Base-by-base conservation (phyloP, 2,113 vertebrate species). In the Dromas ardeola region DNA sequence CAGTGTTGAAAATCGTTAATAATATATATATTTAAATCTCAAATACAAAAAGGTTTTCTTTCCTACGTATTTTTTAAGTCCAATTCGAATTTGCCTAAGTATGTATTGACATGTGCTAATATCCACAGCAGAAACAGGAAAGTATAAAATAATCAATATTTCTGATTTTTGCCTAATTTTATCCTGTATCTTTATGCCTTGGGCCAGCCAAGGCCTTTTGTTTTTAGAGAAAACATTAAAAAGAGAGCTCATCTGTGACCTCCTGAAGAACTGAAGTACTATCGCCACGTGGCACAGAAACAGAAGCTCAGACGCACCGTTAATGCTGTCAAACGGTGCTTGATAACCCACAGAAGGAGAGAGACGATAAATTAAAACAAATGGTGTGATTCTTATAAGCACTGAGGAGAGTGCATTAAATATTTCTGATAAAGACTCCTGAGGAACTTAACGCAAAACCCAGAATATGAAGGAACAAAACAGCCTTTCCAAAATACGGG, bases 151-250 rank as follows among this genome's bases (percentile, higher is more conserved):
- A 63, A 83, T 20, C 9, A 20, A 13, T 65, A 62, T 84, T 97
- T 61, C 86, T 92, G 67, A 30, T 59, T 88, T 66, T 90, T 81
- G n/a, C 38, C 67, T 45, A 49, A 62, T 84, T 38, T 69, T 82
- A 84, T 66, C 19, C 58, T 27, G 34, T 45, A 70, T 73, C 56
- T 76, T 81, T 88, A 65, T 49, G 59, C 92, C 87, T 95, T 92
- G 67, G 65, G 40, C 88, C 73, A 78, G 95, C 78, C 95, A 97
- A 97, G 84, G 62, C 55, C 50, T 65, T 86, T 78, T 90, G 26
- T 1, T 92, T 86, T 90, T 80, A 74, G 26, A 89, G 89, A 88
- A 92, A 53, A 94, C 36, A 18, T 26, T 76, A 81, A 86, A 76
- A 82, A 72, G 43, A 61, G 71, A 65, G 22, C 36, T 96, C 45